Evolutionary conservation across 2,797 vertebrate species (phyloP).

Genomic region (Buceros bicornis): DNA sequence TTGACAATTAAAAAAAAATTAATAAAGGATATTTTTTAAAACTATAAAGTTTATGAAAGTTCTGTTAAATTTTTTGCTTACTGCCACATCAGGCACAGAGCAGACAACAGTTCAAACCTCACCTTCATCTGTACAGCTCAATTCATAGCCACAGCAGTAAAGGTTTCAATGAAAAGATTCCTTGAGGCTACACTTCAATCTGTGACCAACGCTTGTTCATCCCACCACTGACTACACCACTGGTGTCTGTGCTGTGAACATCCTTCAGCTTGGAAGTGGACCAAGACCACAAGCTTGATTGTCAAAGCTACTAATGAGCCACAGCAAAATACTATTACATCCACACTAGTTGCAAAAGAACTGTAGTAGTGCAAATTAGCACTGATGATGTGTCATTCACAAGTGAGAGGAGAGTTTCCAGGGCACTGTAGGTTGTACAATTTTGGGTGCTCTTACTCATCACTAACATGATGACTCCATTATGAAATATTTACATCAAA

Average conservation of each 20-base stretch:
- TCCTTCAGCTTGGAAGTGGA: background rate
- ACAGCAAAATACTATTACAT: background rate
- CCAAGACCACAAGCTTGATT: background rate
- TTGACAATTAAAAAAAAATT: background rate
- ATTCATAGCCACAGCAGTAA: background rate
- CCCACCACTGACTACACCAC: background rate
- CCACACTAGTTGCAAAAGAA: background rate
- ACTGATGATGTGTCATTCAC: fast-evolving
- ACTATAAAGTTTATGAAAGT: background rate
- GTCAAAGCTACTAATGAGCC: background rate
- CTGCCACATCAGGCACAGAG: background rate
- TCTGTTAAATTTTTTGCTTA: background rate
- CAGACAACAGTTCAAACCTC: background rate
- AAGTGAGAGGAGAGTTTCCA: background rate
- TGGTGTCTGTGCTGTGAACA: background rate
- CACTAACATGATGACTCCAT: background rate
- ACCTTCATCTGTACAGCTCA: background rate
- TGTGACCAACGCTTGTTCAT: background rate
- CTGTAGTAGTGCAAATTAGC: background rate
- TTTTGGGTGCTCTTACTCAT: background rate
- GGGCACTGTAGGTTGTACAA: background rate
- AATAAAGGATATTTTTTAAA: background rate
- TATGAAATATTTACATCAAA: background rate
- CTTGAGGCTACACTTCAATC: background rate
- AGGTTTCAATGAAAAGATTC: background rate